Evolutionary conservation across 2,113 vertebrate genomes (phyloP).

Genomic region (Setophaga kirtlandii): DNA sequence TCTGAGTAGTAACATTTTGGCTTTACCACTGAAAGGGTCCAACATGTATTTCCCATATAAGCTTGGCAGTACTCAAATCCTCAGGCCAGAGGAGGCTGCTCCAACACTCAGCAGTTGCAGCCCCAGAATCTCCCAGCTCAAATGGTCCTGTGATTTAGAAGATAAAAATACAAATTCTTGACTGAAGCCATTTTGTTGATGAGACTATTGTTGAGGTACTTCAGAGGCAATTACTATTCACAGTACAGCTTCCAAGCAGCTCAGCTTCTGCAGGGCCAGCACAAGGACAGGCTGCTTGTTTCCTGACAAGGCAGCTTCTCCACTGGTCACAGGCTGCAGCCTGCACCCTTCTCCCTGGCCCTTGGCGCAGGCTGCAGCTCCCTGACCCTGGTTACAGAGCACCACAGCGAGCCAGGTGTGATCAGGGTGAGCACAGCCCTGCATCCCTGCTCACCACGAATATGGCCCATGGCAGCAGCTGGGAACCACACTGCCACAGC

Average conservation of each 20-base stretch:
- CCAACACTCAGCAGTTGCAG: not conserved
- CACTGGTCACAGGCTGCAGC: not conserved
- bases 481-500: not conserved
- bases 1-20: not conserved
- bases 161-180: not conserved
- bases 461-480: not conserved
- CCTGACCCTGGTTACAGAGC: not conserved
- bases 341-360: not conserved
- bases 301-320: not conserved
- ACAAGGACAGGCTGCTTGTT: not conserved
- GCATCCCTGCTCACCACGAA: fast-evolving
- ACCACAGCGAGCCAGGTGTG: not conserved
- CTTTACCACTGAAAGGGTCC: not conserved
- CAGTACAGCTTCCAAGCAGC: not conserved
- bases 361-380: not conserved
- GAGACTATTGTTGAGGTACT: not conserved
- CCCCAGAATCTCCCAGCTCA: not conserved
- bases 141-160: not conserved
- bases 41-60: fast-evolving
- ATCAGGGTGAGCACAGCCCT: not conserved
- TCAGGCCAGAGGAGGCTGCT: not conserved
- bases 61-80: not conserved
- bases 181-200: not conserved
- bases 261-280: not conserved
- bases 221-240: not conserved